These are phyloP conservation scores for Bryconaethiops microstoma DNA, from an alignment of 2,797 vertebrate genomes.

Conservation along the genomic window DNA sequence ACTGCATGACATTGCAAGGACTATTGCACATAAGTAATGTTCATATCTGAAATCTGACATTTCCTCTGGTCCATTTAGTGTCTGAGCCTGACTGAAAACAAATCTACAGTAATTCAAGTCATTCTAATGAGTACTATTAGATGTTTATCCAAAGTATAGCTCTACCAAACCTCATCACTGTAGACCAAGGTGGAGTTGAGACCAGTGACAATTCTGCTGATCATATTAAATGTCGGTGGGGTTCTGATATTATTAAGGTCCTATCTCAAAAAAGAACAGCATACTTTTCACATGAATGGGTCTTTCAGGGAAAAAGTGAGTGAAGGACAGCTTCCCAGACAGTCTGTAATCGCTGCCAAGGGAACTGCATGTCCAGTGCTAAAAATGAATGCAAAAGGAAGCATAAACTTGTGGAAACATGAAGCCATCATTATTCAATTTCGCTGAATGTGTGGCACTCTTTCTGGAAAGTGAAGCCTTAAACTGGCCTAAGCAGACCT, in stretches of 20 bases:
- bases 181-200: not conserved
- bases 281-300: not conserved
- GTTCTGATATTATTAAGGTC: not conserved
- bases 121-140: no score
- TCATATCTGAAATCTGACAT: no score
- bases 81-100: no score
- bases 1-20: no score
- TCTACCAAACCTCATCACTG: no score
- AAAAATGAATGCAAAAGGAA: not conserved
- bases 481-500: not conserved
- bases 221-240: not conserved
- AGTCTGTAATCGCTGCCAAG: not conserved
- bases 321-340: not conserved
- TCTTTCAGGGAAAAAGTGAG: not conserved
- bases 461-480: not conserved
- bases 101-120: no score
- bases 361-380: not conserved
- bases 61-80: no score
- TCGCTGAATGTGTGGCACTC: not conserved
- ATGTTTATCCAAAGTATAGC: no score
- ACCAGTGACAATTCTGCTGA: no score
- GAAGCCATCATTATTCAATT: slow-evolving; percentile 1
- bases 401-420: not conserved
- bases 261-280: not conserved
- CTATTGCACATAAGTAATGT: no score